Base-by-base conservation (phyloP, 2,888 invertebrate genomes). In the Tanypteryx hageni region DNA sequence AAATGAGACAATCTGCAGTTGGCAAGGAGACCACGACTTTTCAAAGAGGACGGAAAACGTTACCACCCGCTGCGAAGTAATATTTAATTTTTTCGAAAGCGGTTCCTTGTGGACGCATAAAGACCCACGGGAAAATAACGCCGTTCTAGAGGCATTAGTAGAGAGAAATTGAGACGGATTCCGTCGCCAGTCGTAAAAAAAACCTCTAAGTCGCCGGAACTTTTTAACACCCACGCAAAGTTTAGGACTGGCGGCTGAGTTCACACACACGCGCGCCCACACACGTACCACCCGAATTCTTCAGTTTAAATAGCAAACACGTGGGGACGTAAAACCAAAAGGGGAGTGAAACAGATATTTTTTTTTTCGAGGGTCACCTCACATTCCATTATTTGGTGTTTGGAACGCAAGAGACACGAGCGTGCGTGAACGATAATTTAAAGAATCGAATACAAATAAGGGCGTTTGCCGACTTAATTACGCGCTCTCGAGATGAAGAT, bases 171-270 rank as follows among this genome's bases (percentile, higher is more conserved):
- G 76, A 44, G 44, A 76, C 76, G 27, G 27, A 76, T 27, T 27
- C 76, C 22, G 76, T 76, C 16, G 76, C 76, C 76, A 76, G 27
- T 76, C 76, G 76, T 76, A 76, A 76, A 76, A 76, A 76, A 44
- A 44, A 44, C 44, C 44, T 44, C 44, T 44, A 44, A 44, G n/a
- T 5, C 27, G 22, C 22, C 76, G 68, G n/a, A 10, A 10, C 10
- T 76, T 22, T 22, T 76, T 76, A 76, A 27, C 27, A 27, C 27
- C 76, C 76, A 13, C 22, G 64, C 16, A n/a, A n/a, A 22, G 18
- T 68, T 68, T 18, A 68, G 68, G n/a, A 68, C 9, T 18, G n/a
- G 68, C 16, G 64, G 64, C 22, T 68, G 5, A 44, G 44, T 44
- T 44, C 44, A 44, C 44, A 44, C 44, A 44, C 44, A 5, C 44